phyloP scores from a whole-genome alignment of 2,797 vertebrate genomes.

The Onychomys arenicola region DNA sequence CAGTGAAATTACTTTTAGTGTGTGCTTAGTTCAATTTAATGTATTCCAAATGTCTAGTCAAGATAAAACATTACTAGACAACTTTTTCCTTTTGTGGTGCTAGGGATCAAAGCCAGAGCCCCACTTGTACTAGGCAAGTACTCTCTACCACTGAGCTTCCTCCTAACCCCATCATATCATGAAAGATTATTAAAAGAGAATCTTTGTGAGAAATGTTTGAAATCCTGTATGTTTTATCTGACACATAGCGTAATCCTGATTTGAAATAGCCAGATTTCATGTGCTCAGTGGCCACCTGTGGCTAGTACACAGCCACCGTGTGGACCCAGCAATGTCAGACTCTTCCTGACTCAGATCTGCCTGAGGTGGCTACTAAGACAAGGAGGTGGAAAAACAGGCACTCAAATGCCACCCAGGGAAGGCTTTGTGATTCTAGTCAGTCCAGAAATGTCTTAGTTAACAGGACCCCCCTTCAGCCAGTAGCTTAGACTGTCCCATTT shows the following conservation, averaged over 20 bases:
- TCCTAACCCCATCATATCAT: not conserved
- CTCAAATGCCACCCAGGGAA: not conserved
- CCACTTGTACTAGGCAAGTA: not conserved
- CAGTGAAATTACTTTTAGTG: slow-evolving; percentile 27
- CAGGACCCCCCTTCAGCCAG: not conserved
- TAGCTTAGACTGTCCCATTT: slow-evolving; percentile 49
- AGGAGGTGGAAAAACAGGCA: not conserved
- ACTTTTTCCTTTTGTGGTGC: not conserved
- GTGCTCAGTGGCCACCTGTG: not conserved
- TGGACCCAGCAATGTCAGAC: not conserved
- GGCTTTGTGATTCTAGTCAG: slow-evolving; percentile 24
- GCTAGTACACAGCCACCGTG: fast-evolving
- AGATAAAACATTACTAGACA: not conserved
- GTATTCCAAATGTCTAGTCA: not conserved
- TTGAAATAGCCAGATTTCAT: not conserved
- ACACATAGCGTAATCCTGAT: too few species aligned
- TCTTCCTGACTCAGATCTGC: not conserved
- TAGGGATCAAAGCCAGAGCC: not conserved
- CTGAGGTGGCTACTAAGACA: not conserved
- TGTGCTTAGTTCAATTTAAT: slow-evolving; percentile 4
- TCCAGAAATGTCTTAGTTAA: slow-evolving; percentile 53
- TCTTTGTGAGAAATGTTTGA: slow-evolving; percentile 25
- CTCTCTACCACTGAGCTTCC: not conserved
- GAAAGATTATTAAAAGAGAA: not conserved
- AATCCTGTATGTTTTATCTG: not conserved